Evolutionary conservation across 2,888 invertebrate genomes (phyloP), one percentile per base, ranked within the genome.

Genomic region (Dicyrtoma fusca): DNA sequence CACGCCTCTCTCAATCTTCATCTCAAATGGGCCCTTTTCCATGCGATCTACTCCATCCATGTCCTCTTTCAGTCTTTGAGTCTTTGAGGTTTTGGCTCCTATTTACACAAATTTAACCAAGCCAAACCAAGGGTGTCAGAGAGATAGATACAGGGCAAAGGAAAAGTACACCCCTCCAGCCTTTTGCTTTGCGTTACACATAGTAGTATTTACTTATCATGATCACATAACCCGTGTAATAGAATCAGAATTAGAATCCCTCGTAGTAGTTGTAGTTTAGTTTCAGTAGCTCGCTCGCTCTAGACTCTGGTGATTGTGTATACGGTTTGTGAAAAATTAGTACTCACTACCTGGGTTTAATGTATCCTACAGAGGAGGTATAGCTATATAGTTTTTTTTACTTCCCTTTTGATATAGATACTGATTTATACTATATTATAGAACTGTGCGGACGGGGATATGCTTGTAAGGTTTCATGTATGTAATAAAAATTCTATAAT

Each of bases 1-100:
- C 51, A 72, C 49, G 53, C 59, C 72, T 69, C 68, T 57, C 19
- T 61, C 42, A 34, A 34, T 34, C 34, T 34, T 34, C 34, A 34
- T 61, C 26, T 61, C 61, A 61, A 61, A 61, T 61, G 61, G 61
- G 42, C 42, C 42, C 42, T n/a, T 61, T n/a, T 61, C 25, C 26
- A 26, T 8, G 8, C 34, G 34, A 34, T 34, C 34, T 34, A 8
- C 34, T 34, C 34, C 34, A 34, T 34, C 34, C 34, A 34, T 34
- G 34, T 34, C 34, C 34, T 34, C 34, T 34, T 8, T 34, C 34
- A 34, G 34, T 34, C 34, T 34, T 34, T 34, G 34, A 34, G 34
- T 34, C 34, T 34, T 53, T 25, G 23, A 26, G 57, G 25, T 21
- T 34, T 34, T 34, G 34, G 34, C 23, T 57, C 53, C 53, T 53